Conservation (phyloP, 2,797 vertebrate genomes). For the Triplophysa yarkandensis region DNA sequence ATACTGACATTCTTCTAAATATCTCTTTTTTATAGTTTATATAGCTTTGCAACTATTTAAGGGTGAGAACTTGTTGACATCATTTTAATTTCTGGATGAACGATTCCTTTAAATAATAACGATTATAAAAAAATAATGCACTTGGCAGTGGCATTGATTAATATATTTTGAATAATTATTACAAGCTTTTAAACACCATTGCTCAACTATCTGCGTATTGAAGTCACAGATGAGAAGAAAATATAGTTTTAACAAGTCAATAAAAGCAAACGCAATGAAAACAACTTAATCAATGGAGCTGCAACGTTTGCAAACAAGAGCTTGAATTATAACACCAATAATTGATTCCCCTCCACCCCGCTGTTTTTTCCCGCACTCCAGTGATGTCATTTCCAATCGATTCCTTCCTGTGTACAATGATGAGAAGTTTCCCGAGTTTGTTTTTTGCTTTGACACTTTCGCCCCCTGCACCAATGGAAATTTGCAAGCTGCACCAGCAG, state of each 20-base stretch:
- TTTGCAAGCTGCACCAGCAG: slow-evolving; percentile 98
- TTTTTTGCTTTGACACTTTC: slow-evolving; percentile 86
- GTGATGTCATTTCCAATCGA: slow-evolving; percentile 78
- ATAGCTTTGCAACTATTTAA: no score
- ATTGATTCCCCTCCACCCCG: slow-evolving; percentile 73
- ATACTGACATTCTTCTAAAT: no score
- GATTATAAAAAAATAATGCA: slow-evolving; percentile 11
- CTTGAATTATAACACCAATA: slow-evolving; percentile 81
- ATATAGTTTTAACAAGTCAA: slow-evolving; percentile 83
- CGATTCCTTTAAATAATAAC: no score
- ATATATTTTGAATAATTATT: slow-evolving; percentile 77
- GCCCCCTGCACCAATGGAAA: slow-evolving; percentile 86
- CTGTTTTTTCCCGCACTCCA: slow-evolving; percentile 30
- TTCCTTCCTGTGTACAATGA: slow-evolving; percentile 66
- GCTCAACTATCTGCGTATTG: slow-evolving; percentile 67
- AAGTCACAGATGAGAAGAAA: slow-evolving; percentile 77
- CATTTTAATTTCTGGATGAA: no score
- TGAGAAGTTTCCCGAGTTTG: slow-evolving; percentile 84
- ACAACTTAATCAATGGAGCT: slow-evolving; percentile 76
- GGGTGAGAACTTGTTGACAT: no score
- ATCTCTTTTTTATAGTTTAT: no score
- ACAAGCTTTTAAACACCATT: slow-evolving; percentile 65
- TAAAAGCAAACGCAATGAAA: slow-evolving; percentile 76
- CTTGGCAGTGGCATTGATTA: slow-evolving; percentile 66
- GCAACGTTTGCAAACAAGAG: slow-evolving; percentile 81